Percentiles rank a stretch among this genome's conserved stretches.
These are phyloP conservation scores for Condylura cristata DNA, from an alignment of 2,113 vertebrate genomes.

Conservation along the genomic window DNA sequence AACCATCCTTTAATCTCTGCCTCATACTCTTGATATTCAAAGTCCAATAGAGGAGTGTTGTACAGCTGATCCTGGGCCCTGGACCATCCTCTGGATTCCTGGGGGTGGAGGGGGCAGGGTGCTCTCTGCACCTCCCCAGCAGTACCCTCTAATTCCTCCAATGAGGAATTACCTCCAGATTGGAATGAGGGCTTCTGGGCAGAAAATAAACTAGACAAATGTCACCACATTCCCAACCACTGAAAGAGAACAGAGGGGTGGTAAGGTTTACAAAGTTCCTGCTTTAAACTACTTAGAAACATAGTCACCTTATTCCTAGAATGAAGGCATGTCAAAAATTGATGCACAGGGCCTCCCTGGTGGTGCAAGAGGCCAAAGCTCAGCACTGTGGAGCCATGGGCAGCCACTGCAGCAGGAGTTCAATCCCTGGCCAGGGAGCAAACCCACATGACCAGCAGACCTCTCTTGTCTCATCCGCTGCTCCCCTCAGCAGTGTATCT, in stretches of 20 bases:
- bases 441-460: too few species aligned
- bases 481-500: too few species aligned
- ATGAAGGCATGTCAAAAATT: background rate
- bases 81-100: background rate
- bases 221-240: background rate
- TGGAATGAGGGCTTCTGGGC: background rate
- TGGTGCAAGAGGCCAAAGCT: too few species aligned
- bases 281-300: slow-evolving; percentile 29
- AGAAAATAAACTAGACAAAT: background rate
- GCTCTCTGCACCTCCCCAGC: background rate
- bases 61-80: background rate
- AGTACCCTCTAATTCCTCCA: too few species aligned
- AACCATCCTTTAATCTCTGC: background rate
- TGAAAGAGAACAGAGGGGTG: background rate
- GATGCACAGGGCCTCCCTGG: too few species aligned
- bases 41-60: background rate
- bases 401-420: too few species aligned
- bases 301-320: background rate
- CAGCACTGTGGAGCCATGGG: too few species aligned
- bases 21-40: background rate
- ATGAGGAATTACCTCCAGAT: background rate
- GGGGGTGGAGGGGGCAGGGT: background rate
- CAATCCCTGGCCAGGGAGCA: too few species aligned
- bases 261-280: background rate
- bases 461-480: too few species aligned